Conservation (phyloP, 2,113 vertebrate species). For the Ursus arctos region DNA sequence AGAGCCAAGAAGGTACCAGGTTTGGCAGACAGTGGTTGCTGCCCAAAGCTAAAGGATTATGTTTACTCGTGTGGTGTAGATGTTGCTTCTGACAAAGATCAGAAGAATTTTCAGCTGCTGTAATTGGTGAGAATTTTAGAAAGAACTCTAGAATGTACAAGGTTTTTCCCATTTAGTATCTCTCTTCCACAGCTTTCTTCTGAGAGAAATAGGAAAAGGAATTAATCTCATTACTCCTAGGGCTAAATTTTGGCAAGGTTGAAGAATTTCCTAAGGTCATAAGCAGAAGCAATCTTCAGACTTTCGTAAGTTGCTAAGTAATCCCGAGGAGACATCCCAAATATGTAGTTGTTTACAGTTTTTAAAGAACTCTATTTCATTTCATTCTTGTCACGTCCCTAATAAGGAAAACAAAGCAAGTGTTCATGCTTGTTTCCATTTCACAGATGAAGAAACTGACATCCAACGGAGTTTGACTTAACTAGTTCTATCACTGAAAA, state of each 20-base stretch:
- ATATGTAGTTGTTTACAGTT: background rate
- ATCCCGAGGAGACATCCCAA: background rate
- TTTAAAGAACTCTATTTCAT: background rate
- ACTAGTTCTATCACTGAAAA: background rate
- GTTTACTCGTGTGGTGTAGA: background rate
- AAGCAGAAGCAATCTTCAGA: background rate
- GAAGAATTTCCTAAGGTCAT: background rate
- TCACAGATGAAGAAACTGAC: background rate
- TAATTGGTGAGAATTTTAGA: background rate
- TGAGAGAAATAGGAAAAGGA: background rate
- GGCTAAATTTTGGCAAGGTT: background rate
- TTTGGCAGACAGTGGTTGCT: background rate
- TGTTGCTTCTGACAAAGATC: background rate
- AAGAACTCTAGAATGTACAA: background rate
- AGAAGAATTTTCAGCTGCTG: background rate
- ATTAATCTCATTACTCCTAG: background rate
- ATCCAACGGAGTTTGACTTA: background rate
- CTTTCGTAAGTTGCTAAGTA: background rate
- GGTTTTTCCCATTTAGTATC: slow-evolving; percentile 27
- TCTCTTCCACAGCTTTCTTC: slow-evolving; percentile 40
- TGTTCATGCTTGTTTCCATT: background rate
- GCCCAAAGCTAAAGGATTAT: background rate
- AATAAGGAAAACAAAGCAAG: background rate
- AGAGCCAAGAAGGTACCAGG: background rate
- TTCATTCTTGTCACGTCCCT: background rate